Conservation (phyloP, 2,888 invertebrate species). For the Pedicia rivosa region DNA sequence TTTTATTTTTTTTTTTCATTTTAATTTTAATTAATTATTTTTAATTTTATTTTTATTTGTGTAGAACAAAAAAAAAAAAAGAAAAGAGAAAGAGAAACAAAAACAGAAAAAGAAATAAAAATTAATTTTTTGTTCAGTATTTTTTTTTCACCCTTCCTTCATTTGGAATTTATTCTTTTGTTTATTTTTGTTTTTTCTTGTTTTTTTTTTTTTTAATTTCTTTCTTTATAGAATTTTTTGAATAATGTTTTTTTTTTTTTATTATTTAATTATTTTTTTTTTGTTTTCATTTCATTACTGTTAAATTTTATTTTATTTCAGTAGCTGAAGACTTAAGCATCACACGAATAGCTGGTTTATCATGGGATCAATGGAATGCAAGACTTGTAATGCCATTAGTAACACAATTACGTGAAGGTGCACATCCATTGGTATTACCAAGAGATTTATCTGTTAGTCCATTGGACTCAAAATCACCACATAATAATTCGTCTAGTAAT, state of each 20-base stretch:
- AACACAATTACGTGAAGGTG: conserved; percentile 38
- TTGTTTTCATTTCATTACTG: conserved; percentile 10
- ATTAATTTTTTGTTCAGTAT: conserved; percentile 12
- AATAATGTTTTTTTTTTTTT: too few species aligned
- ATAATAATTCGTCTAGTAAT: conserved; percentile 8
- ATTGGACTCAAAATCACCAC: conserved; percentile 23
- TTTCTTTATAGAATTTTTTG: too few species aligned
- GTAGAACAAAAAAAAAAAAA: too few species aligned
- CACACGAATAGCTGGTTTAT: conserved; percentile 48
- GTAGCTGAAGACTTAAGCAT: conserved; percentile 55
- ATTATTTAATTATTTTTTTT: conserved; percentile 14
- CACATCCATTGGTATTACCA: conserved; percentile 28
- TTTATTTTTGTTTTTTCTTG: too few species aligned
- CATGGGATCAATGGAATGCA: conserved; percentile 61
- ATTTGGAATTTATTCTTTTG: conserved; percentile 5
- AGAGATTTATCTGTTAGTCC: conserved; percentile 26
- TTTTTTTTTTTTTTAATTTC: conserved; percentile 9
- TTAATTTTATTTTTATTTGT: conserved; percentile 6
- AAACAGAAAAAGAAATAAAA: conserved; percentile 7
- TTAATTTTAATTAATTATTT: conserved; percentile 10
- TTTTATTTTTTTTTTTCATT: conserved; percentile 14
- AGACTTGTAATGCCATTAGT: conserved; percentile 56
- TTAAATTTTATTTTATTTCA: conserved; percentile 10
- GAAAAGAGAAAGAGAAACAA: too few species aligned
- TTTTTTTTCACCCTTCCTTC: conserved; percentile 13